Conservation (phyloP, 2,797 vertebrate genomes). For the Euphonia xanthogaster region DNA sequence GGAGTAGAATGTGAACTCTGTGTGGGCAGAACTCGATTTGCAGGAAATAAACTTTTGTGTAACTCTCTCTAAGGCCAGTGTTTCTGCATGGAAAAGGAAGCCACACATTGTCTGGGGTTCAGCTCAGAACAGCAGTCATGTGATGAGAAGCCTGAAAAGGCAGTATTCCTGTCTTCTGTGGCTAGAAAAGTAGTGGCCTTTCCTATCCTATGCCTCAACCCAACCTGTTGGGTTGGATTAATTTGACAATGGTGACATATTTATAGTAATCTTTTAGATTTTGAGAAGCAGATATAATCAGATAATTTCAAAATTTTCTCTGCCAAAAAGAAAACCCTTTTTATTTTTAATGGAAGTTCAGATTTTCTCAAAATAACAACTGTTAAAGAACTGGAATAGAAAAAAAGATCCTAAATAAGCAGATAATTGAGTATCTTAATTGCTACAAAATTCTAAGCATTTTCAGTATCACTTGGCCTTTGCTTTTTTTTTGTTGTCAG, state of each 20-base stretch:
- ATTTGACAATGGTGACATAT: not conserved
- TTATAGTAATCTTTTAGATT: not conserved
- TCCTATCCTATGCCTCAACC: accelerated
- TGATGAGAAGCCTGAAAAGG: not conserved
- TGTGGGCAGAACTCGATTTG: not conserved
- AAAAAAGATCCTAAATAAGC: not conserved
- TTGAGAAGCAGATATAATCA: not conserved
- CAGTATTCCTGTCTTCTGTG: not conserved
- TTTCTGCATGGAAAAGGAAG: not conserved
- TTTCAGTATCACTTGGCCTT: not conserved
- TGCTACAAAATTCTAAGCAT: not conserved
- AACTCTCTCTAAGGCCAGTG: not conserved
- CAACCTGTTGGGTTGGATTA: not conserved
- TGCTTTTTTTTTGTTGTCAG: not conserved
- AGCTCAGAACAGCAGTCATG: not conserved
- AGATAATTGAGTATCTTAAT: not conserved
- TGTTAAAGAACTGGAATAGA: not conserved
- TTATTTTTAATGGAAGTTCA: not conserved
- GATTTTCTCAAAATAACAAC: not conserved
- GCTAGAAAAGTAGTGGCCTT: not conserved
- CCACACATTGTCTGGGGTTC: not conserved
- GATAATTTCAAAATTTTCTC: not conserved
- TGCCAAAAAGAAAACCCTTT: not conserved
- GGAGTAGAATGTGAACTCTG: not conserved
- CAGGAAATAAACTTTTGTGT: not conserved